These are phyloP conservation scores for Musca vetustissima DNA, from an alignment of 1,140 invertebrate genomes.

Conservation along the genomic window DNA sequence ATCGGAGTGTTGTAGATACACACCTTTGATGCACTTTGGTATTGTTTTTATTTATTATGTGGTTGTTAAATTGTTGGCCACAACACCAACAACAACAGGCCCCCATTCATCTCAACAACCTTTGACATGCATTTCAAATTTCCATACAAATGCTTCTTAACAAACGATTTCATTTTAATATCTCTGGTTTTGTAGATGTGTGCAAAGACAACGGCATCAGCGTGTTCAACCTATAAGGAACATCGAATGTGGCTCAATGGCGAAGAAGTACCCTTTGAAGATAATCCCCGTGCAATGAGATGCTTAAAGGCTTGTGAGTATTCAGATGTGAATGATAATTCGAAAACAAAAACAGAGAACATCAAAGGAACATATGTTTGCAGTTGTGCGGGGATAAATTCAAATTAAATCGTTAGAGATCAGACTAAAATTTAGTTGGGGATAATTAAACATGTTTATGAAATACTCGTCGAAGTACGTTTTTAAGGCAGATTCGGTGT, in stretches of 20 bases:
- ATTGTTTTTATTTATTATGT: not conserved
- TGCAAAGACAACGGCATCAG: slow-evolving; percentile 85
- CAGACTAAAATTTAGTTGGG: no score
- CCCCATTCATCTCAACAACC: not conserved
- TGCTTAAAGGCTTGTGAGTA: slow-evolving; percentile 76
- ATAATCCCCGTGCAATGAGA: slow-evolving; percentile 73
- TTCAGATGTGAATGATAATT: no score
- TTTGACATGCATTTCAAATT: slow-evolving; percentile 9
- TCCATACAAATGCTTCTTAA: not conserved
- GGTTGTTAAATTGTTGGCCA: not conserved
- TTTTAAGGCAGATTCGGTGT: no score
- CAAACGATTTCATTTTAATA: slow-evolving; percentile 24
- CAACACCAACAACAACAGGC: no score
- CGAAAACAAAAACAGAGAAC: not conserved
- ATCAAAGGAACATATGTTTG: no score
- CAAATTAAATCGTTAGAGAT: no score
- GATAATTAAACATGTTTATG: no score
- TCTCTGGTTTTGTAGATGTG: slow-evolving; percentile 67
- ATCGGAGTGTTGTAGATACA: not conserved
- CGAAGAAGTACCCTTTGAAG: slow-evolving; percentile 71
- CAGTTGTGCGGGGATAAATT: no score
- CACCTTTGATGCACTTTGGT: not conserved
- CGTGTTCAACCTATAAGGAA: slow-evolving; percentile 69
- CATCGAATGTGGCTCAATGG: slow-evolving; percentile 91
- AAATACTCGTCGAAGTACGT: no score